These are phyloP conservation scores for Coremacera marginata DNA, from an alignment of 2,888 invertebrate species.

Conservation along the genomic window DNA sequence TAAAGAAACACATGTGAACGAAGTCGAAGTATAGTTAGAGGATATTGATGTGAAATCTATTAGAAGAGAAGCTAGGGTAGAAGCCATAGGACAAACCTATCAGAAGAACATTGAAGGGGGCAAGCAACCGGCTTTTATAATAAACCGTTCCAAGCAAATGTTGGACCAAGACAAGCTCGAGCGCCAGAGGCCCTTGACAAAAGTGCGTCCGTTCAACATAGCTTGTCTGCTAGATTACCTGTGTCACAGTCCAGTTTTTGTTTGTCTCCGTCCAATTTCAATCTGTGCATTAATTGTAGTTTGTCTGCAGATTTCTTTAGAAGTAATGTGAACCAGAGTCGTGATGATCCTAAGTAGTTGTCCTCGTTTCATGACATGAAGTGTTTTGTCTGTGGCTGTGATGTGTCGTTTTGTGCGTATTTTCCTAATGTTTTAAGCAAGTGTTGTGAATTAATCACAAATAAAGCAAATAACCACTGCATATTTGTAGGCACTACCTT, in stretches of 20 bases:
- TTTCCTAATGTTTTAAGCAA: not conserved
- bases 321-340: not conserved
- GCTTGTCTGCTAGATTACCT: not conserved
- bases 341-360: not conserved
- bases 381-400: conserved; percentile 4
- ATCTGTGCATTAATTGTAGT: not conserved
- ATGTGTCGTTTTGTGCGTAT: not conserved
- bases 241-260: not conserved
- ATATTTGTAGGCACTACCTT: too few relatives aligned
- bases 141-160: not conserved
- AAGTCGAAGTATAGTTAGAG: not conserved
- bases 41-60: not conserved
- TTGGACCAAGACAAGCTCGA: too few relatives aligned
- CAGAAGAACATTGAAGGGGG: not conserved
- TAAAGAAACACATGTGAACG: not conserved
- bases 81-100: not conserved
- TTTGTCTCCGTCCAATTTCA: not conserved
- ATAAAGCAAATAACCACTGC: too few relatives aligned
- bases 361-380: not conserved
- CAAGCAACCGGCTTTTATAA: not conserved
- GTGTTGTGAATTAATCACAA: too few relatives aligned
- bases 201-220: not conserved
- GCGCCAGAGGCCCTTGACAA: not conserved
- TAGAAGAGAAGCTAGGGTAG: not conserved
- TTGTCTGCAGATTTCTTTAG: not conserved